Evolutionary conservation across 2,888 invertebrate genomes (phyloP), one percentile per base, ranked within the genome.

Genomic region (Tromatobia lineatoria): DNA sequence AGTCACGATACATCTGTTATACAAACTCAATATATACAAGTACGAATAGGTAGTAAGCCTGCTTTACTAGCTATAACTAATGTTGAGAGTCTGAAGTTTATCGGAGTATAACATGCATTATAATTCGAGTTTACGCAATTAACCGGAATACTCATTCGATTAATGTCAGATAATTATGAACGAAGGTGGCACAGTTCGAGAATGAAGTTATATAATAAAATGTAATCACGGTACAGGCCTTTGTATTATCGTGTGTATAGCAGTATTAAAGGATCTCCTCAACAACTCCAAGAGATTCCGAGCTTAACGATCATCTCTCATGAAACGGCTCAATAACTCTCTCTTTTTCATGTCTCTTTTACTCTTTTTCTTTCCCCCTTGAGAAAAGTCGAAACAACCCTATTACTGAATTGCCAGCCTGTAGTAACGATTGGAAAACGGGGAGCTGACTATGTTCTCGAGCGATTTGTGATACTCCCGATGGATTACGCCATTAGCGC

Each of bases 401-500:
- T 61, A 18, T 47, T 57, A 45, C 69, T 20, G 45, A 10, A 29
- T 15, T 29, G 54, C 73, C 45, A 57, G 15, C 47, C 47, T 25
- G 74, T 45, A 69, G 15, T 66, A 80, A 67, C 13, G 59, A 57
- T 59, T 42, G 66, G 57, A 47, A 67, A 74, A 45, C 34, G 18
- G 23, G n/a, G 47, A 47, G 57, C 23, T 50, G 47, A 50, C 61
- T 45, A 13, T 61, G 13, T 70, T 75, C 61, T 52, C 38, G 38
- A 29, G 45, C 52, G 8, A 61, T 23, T 45, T 42, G 47, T 38
- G 61, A 69, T 75, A 75, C 13, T 67, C 50, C 71, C 52, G 54
- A 64, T 70, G 59, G 78, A 82, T 78, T 69, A 42, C 69, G 64
- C 73, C 64, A 79, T 83, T 74, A 79, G 52, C 45, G 45, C 42